Evolutionary conservation across 2,797 vertebrate genomes (phyloP), one percentile per base, ranked within the genome.

Genomic region (Poeciliopsis presidionis): DNA sequence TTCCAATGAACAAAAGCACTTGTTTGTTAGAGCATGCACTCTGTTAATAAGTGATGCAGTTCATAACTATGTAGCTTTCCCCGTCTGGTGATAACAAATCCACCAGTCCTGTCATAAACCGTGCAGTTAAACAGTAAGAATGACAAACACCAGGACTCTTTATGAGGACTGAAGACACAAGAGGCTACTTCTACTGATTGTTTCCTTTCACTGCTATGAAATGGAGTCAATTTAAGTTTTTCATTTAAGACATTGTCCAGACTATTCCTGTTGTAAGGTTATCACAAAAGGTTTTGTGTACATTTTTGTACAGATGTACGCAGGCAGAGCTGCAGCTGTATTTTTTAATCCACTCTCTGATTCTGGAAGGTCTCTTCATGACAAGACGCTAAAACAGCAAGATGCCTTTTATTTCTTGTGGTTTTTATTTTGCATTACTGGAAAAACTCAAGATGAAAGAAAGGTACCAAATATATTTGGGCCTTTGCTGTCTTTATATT

Each of bases 361-460:
- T 85, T 85, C 90, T 93, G 90, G 90, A 90, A 90, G 86, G 14
- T 87, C 76, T 91, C 86, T 25, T 11, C 73, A 47, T 88, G 86
- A 89, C 90, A 90, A 80, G 82, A 45, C 49, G 63, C 75, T 61
- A 39, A 85, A 81, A 65, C 81, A 76, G 53, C 74, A 46, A 57
- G n/a, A 49, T 20, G 51, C 22, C 20, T 8, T 25, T 53, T 7
- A 22, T 51, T 51, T 51, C 49, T 25, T 25, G 51, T 25, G 51
- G 51, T 25, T 53, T 53, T 53, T 53, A 25, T 79, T 57, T 73
- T 33, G 1, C 8, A 11, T 39, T 63, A 73, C 51, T 75, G 73
- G 36, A 76, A 72, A 28, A 63, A 49, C 6, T 70, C 5, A 22
- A 13, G 25, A 55, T 41, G 8, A 81, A n/a, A 63, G 22, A 82